A percentile compares a stretch with the other conserved stretches of the same genome.
Evolutionary conservation across 2,113 vertebrate species (phyloP).

Genomic region (Coptodon rendalli): DNA sequence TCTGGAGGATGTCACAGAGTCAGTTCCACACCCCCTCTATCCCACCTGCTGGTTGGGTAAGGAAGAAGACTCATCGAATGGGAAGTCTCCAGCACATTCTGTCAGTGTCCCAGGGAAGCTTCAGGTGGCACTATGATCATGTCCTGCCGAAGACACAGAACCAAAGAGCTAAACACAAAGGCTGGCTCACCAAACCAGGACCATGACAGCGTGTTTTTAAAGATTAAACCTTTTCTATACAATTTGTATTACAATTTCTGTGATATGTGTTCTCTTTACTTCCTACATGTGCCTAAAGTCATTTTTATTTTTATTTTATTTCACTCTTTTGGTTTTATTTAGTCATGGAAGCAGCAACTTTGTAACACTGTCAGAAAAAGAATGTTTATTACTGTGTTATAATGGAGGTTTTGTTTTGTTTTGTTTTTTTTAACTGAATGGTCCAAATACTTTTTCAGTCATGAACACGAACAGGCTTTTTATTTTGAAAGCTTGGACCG

Average conservation of each 20-base stretch:
- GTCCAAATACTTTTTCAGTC: not conserved
- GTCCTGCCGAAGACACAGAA: not conserved
- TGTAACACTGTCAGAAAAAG: not conserved
- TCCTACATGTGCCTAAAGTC: not conserved
- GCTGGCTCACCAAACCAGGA: not conserved
- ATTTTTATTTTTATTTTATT: not conserved
- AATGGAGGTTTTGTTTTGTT: too few species aligned
- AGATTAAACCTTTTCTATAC: not conserved
- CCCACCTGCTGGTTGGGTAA: not conserved
- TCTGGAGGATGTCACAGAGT: not conserved
- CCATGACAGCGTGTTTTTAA: not conserved
- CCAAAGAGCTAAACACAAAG: not conserved
- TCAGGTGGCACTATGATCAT: not conserved
- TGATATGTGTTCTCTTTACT: not conserved
- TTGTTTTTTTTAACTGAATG: not conserved
- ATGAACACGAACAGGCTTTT: not conserved
- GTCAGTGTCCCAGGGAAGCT: not conserved
- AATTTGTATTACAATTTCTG: not conserved
- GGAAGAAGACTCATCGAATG: fast-evolving
- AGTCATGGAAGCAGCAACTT: not conserved
- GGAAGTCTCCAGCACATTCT: not conserved
- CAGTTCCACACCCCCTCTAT: not conserved
- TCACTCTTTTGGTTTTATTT: not conserved
- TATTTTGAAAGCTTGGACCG: constrained; percentile 27
- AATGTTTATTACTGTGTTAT: not conserved